A percentile compares a stretch with the other conserved stretches of the same genome.
phyloP scores from a whole-genome alignment of 1,140 invertebrate species.

The Periplaneta americana region DNA sequence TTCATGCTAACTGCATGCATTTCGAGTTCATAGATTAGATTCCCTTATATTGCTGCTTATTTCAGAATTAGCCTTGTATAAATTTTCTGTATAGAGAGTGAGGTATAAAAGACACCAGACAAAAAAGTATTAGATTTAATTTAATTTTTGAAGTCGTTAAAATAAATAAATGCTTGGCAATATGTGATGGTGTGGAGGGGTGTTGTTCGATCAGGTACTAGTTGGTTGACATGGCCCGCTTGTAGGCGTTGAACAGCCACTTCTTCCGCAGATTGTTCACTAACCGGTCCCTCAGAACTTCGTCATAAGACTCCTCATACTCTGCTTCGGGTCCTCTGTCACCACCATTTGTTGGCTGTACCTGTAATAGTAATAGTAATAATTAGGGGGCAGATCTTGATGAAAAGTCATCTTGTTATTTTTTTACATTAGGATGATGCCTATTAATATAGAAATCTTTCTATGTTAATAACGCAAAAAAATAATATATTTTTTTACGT shows the following conservation, averaged over 20 bases:
- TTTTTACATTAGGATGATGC: no score
- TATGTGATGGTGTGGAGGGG: not conserved
- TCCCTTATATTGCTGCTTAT: no score
- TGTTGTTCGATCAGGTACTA: not conserved
- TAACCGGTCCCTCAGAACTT: not conserved
- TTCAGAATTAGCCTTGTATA: no score
- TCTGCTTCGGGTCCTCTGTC: not conserved
- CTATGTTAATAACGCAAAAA: no score
- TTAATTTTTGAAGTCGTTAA: not conserved
- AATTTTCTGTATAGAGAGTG: no score
- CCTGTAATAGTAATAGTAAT: not conserved
- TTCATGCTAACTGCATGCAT: no score
- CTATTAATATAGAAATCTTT: no score
- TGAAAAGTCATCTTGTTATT: no score
- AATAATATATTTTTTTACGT: no score
- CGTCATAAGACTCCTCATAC: not conserved
- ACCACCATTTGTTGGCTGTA: not conserved
- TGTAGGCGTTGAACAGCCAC: not conserved
- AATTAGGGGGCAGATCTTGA: no score
- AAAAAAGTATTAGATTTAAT: not conserved
- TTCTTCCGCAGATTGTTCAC: slow-evolving; percentile 2
- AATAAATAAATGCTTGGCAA: not conserved
- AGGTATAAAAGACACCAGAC: no score
- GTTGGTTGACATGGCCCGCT: not conserved
- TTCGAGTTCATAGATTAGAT: no score